phyloP scores from a whole-genome alignment of 2,797 vertebrate species.

The Phaenicophaeus curvirostris region DNA sequence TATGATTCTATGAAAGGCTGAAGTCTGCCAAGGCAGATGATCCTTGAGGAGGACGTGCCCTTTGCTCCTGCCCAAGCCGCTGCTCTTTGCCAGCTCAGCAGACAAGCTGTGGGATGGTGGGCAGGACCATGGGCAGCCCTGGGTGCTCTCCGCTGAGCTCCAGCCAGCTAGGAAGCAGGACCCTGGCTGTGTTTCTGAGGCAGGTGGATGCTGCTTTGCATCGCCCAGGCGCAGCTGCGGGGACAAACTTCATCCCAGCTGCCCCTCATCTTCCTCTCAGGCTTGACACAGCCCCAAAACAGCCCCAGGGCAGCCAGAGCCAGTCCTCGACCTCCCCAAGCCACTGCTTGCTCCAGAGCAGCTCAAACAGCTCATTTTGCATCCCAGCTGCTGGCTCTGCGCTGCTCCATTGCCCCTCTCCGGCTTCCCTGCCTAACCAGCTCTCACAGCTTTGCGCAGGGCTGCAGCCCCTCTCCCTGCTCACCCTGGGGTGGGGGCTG shows the following conservation, averaged over 20 bases:
- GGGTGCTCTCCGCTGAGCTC: not conserved
- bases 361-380: not conserved
- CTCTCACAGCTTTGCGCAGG: not conserved
- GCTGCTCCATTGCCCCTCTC: not conserved
- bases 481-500: not conserved
- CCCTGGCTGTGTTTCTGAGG: rapidly evolving
- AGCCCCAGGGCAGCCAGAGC: not conserved
- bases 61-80: not conserved
- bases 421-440: not conserved
- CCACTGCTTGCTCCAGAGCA: not conserved
- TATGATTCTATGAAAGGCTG: no score
- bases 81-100: not conserved
- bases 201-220: not conserved
- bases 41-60: not conserved
- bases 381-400: not conserved
- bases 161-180: not conserved
- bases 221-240: not conserved
- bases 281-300: not conserved
- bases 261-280: not conserved
- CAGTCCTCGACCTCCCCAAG: rapidly evolving
- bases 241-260: not conserved
- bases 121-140: not conserved
- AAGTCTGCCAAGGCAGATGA: not conserved
- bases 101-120: not conserved
- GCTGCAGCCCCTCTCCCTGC: not conserved